phyloP scores from a whole-genome alignment of 2,113 vertebrate genomes.

The Pantherophis guttatus region DNA sequence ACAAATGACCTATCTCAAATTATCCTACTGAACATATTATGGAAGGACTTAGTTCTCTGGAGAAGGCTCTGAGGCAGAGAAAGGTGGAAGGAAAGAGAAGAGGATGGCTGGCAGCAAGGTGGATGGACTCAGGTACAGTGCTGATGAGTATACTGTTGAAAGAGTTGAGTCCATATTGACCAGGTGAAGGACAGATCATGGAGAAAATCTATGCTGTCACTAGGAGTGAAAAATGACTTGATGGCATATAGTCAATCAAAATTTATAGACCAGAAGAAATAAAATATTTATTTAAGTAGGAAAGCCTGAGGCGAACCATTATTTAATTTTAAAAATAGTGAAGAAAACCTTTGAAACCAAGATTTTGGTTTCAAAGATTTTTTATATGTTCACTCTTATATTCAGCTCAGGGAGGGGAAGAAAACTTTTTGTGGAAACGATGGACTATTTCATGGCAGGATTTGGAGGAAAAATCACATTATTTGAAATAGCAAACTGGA shows the following conservation, averaged over 20 bases:
- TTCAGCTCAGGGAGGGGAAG: neutral
- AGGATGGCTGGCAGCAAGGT: neutral
- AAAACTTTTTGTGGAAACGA: neutral
- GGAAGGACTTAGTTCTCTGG: neutral
- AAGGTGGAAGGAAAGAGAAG: neutral
- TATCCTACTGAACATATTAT: neutral
- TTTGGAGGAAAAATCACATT: neutral
- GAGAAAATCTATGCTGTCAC: neutral
- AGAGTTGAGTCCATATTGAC: neutral
- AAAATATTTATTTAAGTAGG: neutral
- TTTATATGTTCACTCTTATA: neutral
- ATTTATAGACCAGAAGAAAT: neutral
- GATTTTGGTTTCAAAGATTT: neutral
- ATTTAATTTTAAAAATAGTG: neutral
- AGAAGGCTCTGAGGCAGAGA: neutral
- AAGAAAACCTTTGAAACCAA: neutral
- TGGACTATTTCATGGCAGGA: neutral
- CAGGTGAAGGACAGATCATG: neutral
- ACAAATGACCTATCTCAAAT: neutral
- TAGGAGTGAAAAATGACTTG: neutral
- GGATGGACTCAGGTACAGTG: neutral
- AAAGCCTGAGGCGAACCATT: neutral
- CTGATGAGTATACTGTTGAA: neutral
- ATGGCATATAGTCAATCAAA: neutral
- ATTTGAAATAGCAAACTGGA: neutral